A percentile compares a stretch with the other conserved stretches of the same genome.
These are phyloP conservation scores for Lates calcarifer DNA, from an alignment of 2,113 vertebrate genomes.

Conservation along the genomic window DNA sequence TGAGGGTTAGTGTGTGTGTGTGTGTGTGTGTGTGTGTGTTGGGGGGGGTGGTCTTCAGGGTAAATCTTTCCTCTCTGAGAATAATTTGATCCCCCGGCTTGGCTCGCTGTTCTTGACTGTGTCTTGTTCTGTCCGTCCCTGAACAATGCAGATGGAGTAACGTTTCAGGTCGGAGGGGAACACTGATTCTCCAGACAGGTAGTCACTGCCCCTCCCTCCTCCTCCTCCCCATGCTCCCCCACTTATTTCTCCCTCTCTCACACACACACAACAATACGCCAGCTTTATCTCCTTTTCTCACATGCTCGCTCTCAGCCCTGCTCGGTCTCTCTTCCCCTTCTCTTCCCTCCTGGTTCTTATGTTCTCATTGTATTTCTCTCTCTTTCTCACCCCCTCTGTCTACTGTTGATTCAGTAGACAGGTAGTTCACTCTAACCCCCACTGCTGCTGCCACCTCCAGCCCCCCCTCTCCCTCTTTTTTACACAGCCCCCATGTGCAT, in stretches of 20 bases:
- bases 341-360: slow-evolving; percentile 4
- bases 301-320: slow-evolving; percentile 41
- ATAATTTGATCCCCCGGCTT: slow-evolving; percentile 82
- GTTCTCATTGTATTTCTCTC: slow-evolving; percentile 53
- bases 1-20: slow-evolving; percentile 29
- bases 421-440: slow-evolving; percentile 58
- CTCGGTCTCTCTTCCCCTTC: slow-evolving; percentile 28
- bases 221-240: slow-evolving; percentile 62
- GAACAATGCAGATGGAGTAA: slow-evolving; percentile 91
- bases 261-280: slow-evolving; percentile 25
- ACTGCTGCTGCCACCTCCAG: slow-evolving; percentile 42
- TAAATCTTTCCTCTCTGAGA: slow-evolving; percentile 82
- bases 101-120: slow-evolving; percentile 82
- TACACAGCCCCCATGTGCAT: slow-evolving; percentile 77
- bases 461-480: slow-evolving; percentile 38
- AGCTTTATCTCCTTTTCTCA: slow-evolving; percentile 53
- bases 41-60: slow-evolving; percentile 48
- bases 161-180: slow-evolving; percentile 90
- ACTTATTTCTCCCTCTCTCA: slow-evolving; percentile 23
- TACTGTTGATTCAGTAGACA: slow-evolving; percentile 63
- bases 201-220: slow-evolving; percentile 61
- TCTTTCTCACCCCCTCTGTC: slow-evolving; percentile 38
- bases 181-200: slow-evolving; percentile 87
- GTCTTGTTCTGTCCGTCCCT: slow-evolving; percentile 84
- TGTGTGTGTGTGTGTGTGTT: not conserved